Evolutionary conservation across 2,797 vertebrate species (phyloP).

Genomic region (Leucoraja ocellata): DNA sequence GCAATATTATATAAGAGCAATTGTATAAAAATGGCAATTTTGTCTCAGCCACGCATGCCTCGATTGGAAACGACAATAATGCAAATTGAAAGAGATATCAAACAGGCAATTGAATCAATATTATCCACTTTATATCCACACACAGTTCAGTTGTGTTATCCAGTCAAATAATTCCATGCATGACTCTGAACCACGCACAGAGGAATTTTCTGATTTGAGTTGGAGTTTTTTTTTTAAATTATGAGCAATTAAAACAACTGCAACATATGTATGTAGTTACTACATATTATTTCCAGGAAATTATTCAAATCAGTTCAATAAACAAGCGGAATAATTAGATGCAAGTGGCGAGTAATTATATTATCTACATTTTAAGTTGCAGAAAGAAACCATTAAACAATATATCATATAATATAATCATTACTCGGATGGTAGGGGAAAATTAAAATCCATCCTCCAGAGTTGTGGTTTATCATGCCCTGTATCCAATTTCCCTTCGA

Average conservation of each 20-base stretch:
- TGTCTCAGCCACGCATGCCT: background rate
- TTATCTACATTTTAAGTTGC: background rate
- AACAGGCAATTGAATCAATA: background rate
- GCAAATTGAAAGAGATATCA: background rate
- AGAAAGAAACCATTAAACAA: background rate
- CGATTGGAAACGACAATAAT: background rate
- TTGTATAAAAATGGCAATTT: background rate
- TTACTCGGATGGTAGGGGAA: background rate
- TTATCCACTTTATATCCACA: background rate
- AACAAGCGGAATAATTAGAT: background rate
- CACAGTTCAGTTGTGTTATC: no score
- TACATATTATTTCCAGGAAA: background rate
- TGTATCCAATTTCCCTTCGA: background rate
- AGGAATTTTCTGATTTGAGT: background rate
- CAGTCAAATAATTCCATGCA: no score
- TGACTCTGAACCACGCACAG: background rate
- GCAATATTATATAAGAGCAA: no score
- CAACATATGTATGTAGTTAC: background rate
- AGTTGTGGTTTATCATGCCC: no score
- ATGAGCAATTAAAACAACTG: background rate
- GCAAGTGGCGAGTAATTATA: background rate
- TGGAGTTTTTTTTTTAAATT: background rate
- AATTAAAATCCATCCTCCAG: background rate
- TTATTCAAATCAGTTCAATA: background rate
- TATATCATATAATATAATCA: background rate